A percentile compares a stretch with the other conserved stretches of the same genome.
Evolutionary conservation across 2,888 invertebrate genomes (phyloP).

Genomic region (Unio delphinus): DNA sequence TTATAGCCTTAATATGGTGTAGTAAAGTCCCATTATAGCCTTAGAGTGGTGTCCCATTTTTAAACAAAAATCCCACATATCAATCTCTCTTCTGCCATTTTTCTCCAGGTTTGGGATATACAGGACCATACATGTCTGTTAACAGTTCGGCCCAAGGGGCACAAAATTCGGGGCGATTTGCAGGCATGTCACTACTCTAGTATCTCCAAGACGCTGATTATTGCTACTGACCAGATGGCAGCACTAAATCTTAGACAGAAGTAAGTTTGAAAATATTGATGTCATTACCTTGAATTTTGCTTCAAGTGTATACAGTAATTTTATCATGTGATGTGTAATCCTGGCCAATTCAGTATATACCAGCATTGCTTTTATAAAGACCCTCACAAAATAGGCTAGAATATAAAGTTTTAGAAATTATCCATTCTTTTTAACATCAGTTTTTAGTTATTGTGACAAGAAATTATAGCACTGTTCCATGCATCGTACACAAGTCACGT

Average conservation of each 20-base stretch:
- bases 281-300: not conserved
- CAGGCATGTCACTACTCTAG: conserved; percentile 70
- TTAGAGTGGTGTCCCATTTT: too few relatives aligned
- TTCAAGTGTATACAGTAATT: not conserved
- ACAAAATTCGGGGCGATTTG: conserved; percentile 71
- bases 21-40: too few relatives aligned
- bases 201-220: conserved; percentile 64
- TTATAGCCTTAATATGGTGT: too few relatives aligned
- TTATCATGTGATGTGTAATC: not conserved
- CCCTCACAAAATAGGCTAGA: too few relatives aligned
- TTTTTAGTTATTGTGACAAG: too few relatives aligned
- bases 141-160: conserved; percentile 70
- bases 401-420: too few relatives aligned
- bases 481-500: too few relatives aligned
- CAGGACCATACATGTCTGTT: conserved; percentile 70
- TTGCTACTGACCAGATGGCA: conserved; percentile 71
- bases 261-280: conserved; percentile 42
- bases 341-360: too few relatives aligned
- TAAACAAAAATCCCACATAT: too few relatives aligned
- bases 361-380: too few relatives aligned
- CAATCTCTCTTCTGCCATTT: not conserved
- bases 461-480: too few relatives aligned
- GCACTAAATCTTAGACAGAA: conserved; percentile 66
- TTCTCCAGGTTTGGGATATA: conserved; percentile 70
- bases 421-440: too few relatives aligned